Base-by-base conservation (phyloP, 2,113 vertebrate species). In the Poicephalus gulielmi region DNA sequence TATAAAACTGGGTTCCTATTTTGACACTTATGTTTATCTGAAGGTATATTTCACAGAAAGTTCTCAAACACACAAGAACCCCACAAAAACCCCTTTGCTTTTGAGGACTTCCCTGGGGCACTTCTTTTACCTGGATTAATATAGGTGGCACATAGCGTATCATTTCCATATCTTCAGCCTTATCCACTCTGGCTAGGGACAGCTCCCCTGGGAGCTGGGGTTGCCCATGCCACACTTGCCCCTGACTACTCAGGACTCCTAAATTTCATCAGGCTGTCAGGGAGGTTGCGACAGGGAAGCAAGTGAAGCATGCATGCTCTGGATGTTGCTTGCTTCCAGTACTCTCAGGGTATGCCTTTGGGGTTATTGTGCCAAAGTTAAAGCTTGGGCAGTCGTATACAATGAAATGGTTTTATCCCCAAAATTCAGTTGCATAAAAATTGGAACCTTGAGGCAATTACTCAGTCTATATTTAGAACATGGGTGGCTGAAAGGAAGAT, bases 191-290 rank as follows among this genome's bases (percentile, higher is more conserved):
- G 57, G 24, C 22, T 76, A n/a, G 37, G 19, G 33, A 28, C 23
- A n/a, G 19, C 28, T 82, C n/a, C 12, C 11, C 13, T 15, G 35
- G 74, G 8, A 16, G 53, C 22, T 37, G 35, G 62, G 19, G 6
- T 19, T 19, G 4, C 13, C 53, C 3, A 4, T 0, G 1, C 33
- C 23, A 10, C 5, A 1, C 27, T 69, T 93, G 47, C 19, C 23
- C 7, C 41, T 28, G 16, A 6, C 31, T 55, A 41, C 19, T 37
- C 33, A 31, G 62, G 27, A 80, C 9, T 15, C 9, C 35, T 15
- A 28, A 39, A 50, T 57, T 75, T 85, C 35, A 44, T 22, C 28
- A 69, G 24, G 23, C 12, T 33, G 41, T 69, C 23, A 27, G 8
- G 20, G 30, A 75, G 27, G 1, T 18, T 80, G 53, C 9, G 25